Evolutionary conservation across 2,113 vertebrate genomes (phyloP).

Genomic region (Isichthys henryi): DNA sequence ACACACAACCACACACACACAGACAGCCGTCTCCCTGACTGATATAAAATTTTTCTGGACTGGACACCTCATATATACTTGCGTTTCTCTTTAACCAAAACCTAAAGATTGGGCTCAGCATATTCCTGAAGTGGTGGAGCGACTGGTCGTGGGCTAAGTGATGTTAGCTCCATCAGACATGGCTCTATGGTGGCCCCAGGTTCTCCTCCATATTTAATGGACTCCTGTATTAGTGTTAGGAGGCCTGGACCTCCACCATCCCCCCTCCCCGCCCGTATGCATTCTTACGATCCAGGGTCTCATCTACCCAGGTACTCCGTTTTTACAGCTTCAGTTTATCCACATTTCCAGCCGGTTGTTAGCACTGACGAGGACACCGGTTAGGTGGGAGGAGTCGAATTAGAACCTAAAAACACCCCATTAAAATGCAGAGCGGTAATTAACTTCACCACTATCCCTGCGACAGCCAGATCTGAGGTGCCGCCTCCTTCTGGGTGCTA

Average conservation of each 20-base stretch:
- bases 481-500: background rate
- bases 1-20: slow-evolving; percentile 12
- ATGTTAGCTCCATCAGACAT: background rate
- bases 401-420: background rate
- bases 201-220: background rate
- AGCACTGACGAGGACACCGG: background rate
- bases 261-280: background rate
- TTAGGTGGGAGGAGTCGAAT: background rate
- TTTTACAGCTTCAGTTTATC: no score
- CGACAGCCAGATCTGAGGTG: background rate
- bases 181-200: background rate
- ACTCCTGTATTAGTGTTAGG: background rate
- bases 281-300: background rate
- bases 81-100: background rate
- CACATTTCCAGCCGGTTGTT: background rate
- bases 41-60: background rate
- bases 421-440: background rate
- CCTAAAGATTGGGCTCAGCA: background rate
- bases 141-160: background rate
- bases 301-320: background rate
- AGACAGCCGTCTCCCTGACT: background rate
- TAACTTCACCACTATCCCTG: background rate
- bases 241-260: background rate
- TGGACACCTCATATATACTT: background rate
- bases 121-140: background rate